phyloP scores from a whole-genome alignment of 2,888 invertebrate genomes.

The Dicycla oo region DNA sequence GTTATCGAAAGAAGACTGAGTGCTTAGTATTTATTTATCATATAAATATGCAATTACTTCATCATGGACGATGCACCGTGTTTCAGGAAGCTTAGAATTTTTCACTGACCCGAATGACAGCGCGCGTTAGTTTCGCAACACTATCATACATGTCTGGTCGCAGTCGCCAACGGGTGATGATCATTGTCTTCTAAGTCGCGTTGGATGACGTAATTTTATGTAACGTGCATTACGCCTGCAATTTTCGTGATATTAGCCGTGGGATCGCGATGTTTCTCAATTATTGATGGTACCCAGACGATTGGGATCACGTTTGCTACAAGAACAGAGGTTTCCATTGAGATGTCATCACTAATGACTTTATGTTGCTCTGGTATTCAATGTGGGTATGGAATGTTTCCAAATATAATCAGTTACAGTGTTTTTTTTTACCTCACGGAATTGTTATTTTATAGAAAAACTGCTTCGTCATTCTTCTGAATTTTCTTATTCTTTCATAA shows the following conservation, averaged over 20 bases:
- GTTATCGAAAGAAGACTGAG: background rate
- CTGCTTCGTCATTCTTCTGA: no score
- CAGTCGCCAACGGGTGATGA: slow-evolving; percentile 59
- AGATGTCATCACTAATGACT: slow-evolving; percentile 64
- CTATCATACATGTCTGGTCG: slow-evolving; percentile 66
- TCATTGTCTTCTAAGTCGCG: slow-evolving; percentile 68
- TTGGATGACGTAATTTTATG: slow-evolving; percentile 79
- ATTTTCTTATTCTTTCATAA: no score
- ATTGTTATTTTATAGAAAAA: background rate
- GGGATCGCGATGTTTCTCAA: slow-evolving; percentile 79
- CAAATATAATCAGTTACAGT: slow-evolving; percentile 31
- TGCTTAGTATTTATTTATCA: slow-evolving; percentile 18
- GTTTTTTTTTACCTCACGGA: slow-evolving; percentile 10
- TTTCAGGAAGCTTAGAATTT: slow-evolving; percentile 52
- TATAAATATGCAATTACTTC: slow-evolving; percentile 33
- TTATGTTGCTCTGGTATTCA: slow-evolving; percentile 33
- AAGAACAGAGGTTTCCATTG: slow-evolving; percentile 58
- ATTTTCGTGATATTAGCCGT: slow-evolving; percentile 80
- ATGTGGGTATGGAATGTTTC: slow-evolving; percentile 24
- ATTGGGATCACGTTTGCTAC: slow-evolving; percentile 63
- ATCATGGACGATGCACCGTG: slow-evolving; percentile 4
- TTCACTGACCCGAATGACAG: slow-evolving; percentile 63
- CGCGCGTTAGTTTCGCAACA: slow-evolving; percentile 63
- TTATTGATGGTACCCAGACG: slow-evolving; percentile 66
- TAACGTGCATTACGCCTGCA: slow-evolving; percentile 73